Percentiles rank a stretch among this genome's conserved stretches.
Conservation (phyloP, 1,140 invertebrate species). For the Atta texana region DNA sequence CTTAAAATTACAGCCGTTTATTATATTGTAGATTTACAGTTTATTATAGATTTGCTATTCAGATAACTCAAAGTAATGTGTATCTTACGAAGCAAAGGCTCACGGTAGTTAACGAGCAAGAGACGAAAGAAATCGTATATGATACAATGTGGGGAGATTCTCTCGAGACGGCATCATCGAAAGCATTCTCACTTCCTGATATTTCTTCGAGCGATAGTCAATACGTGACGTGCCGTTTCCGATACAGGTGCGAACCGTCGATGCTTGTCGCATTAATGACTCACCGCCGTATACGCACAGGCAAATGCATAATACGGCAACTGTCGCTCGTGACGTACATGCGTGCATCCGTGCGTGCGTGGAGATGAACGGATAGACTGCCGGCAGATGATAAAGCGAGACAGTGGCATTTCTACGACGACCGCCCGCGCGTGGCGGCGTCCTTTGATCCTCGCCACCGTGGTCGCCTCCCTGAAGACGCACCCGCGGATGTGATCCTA, state of each 20-base stretch:
- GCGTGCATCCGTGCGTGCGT: conserved; percentile 51
- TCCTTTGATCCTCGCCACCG: conserved; percentile 76
- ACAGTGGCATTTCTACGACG: conserved; percentile 76
- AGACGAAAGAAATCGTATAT: conserved; percentile 11
- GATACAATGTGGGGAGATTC: conserved; percentile 28
- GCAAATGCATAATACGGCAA: conserved; percentile 54
- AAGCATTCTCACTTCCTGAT: conserved; percentile 21
- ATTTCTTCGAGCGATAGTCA: conserved; percentile 8
- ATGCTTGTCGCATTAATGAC: conserved; percentile 45
- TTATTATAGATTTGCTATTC: conserved; percentile 27
- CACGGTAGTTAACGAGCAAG: conserved; percentile 37
- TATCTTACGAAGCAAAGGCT: neutral
- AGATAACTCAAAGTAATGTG: neutral
- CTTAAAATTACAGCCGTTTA: conserved; percentile 21
- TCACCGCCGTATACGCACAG: conserved; percentile 34
- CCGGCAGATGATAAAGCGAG: conserved; percentile 53
- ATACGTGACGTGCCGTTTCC: conserved; percentile 34
- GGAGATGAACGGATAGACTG: conserved; percentile 52
- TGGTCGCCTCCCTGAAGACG: conserved; percentile 35
- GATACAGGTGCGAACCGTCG: conserved; percentile 52
- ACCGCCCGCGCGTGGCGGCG: conserved; percentile 72
- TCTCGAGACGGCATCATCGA: conserved; percentile 41
- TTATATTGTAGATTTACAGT: conserved; percentile 1
- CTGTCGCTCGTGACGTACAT: conserved; percentile 35
- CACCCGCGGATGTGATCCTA: conserved; percentile 40